These are phyloP conservation scores for Ibycter americanus DNA, from an alignment of 2,797 vertebrate species.

Conservation along the genomic window DNA sequence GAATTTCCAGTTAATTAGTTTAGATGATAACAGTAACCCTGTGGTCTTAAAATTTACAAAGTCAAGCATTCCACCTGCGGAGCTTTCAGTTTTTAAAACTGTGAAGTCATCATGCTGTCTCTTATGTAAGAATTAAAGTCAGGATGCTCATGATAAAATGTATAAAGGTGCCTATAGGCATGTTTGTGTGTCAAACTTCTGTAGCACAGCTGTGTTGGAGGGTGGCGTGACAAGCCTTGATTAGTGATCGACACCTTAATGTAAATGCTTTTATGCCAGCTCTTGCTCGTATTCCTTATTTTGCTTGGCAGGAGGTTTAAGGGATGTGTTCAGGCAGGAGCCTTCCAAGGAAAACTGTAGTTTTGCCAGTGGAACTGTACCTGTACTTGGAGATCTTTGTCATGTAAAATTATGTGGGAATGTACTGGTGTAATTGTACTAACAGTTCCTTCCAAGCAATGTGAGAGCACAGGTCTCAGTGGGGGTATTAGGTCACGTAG, in stretches of 20 bases:
- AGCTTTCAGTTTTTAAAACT: neutral
- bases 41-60: neutral
- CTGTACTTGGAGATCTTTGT: neutral
- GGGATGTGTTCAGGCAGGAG: neutral
- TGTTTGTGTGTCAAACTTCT: neutral
- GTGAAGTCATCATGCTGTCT: neutral
- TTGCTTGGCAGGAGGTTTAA: neutral
- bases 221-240: neutral
- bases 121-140: neutral
- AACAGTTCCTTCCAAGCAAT: neutral
- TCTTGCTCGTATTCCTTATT: neutral
- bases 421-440: neutral
- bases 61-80: neutral
- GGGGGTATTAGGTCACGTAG: neutral
- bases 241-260: neutral
- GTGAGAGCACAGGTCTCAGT: neutral
- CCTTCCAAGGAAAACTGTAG: neutral
- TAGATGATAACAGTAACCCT: neutral
- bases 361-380: neutral
- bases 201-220: neutral
- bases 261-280: neutral
- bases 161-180: neutral
- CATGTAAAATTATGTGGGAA: neutral
- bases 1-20: neutral
- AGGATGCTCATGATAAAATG: neutral